Evolutionary conservation across 2,888 invertebrate species (phyloP), one percentile per base, ranked within the genome.

Genomic region (Agapostemon virescens): DNA sequence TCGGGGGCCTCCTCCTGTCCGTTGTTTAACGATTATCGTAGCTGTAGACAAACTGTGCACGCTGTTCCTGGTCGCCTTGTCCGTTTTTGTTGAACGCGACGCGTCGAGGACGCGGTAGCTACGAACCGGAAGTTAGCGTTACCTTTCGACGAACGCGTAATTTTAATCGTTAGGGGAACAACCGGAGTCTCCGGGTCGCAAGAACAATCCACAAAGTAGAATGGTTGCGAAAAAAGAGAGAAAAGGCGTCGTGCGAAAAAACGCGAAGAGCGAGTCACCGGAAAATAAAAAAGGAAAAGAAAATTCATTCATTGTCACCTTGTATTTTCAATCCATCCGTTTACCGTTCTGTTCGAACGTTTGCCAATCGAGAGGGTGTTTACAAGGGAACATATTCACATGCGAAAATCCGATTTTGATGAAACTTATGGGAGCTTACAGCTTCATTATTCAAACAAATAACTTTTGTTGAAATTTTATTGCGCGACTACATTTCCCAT

Each of bases 21-120:
- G 74, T 81, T 64, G 30, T 42, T 68, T 30, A n/a, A 77, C 64
- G 61, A 42, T 66, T 72, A 79, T 70, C 52, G 71, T 78, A 81
- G 72, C 49, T 81, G 42, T 82, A 82, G 79, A 68, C 30, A 45
- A 69, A 36, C 49, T 20, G 23, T 63, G 64, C 69, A 67, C 64
- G 73, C 75, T 75, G 63, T 75, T 75, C 58, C 70, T 55, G 75
- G 26, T 55, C 42, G 38, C 66, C 69, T 63, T 67, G 74, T 42
- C 36, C 52, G 40, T 77, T 64, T n/a, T 55, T n/a, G 58, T 38
- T 49, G n/a, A 68, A 15, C 23, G 9, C 42, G 36, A 52, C 30
- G 15, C 26, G n/a, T 5, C n/a, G 30, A 49, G 23, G 15, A 42
- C 49, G 26, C 20, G 49, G 61, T 17, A 26, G 9, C 20, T 33